Conservation (phyloP, 2,797 vertebrate genomes). For the Phylloscopus collybita region DNA sequence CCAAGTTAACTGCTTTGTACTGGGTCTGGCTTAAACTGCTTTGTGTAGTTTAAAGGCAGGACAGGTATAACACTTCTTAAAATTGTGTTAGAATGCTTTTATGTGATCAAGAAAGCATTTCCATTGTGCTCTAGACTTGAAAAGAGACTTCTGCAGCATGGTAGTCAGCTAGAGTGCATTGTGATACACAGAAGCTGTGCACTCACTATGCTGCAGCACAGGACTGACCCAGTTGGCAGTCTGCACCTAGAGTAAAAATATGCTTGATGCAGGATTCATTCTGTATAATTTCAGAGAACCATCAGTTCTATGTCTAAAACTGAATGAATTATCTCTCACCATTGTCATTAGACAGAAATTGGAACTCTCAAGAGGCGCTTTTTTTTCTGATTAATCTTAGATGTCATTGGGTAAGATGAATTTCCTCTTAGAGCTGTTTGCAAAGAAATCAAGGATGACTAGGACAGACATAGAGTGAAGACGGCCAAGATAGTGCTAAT, state of each 20-base stretch:
- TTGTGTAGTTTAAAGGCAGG: background rate
- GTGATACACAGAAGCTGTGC: background rate
- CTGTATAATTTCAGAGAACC: background rate
- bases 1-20: background rate
- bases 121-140: background rate
- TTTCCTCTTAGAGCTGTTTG: background rate
- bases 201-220: background rate
- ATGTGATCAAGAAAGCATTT: background rate
- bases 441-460: background rate
- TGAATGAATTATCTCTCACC: background rate
- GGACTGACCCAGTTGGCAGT: background rate
- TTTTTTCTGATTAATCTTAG: background rate
- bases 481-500: background rate
- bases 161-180: background rate
- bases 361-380: background rate
- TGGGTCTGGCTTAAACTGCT: background rate
- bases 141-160: background rate
- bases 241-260: background rate
- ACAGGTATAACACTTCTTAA: background rate
- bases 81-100: background rate
- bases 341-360: background rate
- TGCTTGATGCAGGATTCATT: background rate
- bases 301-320: background rate
- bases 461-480: background rate
- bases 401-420: background rate